Evolutionary conservation across 2,113 vertebrate species (phyloP), one percentile per base, ranked within the genome.

Genomic region (Erythrolamprus reginae): DNA sequence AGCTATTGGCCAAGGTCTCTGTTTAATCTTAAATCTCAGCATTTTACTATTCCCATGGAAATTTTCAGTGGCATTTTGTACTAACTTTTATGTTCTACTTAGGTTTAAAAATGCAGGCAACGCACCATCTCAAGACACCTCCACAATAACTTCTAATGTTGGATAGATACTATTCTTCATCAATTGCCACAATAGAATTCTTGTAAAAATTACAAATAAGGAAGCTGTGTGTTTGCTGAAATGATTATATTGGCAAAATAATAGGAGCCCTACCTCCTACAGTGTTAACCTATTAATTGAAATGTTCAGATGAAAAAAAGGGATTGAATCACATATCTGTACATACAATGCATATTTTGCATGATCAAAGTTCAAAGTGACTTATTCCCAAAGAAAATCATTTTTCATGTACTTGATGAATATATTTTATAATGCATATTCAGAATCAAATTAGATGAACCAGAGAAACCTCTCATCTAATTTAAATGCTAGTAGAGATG

Each of bases 371-470:
- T 92, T 92, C 89, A 92, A 88, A 93, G 58, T 48, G 88, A 88
- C 56, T 87, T 82, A 90, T 88, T 82, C 53, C 70, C 53, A 91
- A 50, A 53, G 51, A 82, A 56, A 33, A 26, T 10, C 15, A 50
- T 88, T 83, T 19, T n/a, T 50, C 26, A 83, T 88, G 9, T 88
- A 50, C 52, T 88, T 50, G 87, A 89, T 85, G 85, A 94, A 88
- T 93, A 93, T 93, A 94, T 93, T 96, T 95, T 94, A 95, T 93
- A 95, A 93, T 94, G 87, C 90, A 87, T 86, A 91, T 94, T 95
- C 91, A 96, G 92, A 95, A 93, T 92, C 91, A 95, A 93, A 94
- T 96, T 94, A 93, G 70, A 77, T 93, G 89, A 95, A 93, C 84
- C 90, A 95, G 88, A 93, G 94, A 92, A 94, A 93, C 95, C 65